A percentile compares a stretch with the other conserved stretches of the same genome.
These are phyloP conservation scores for Sceloporus undulatus DNA, from an alignment of 2,113 vertebrate genomes.

Conservation along the genomic window DNA sequence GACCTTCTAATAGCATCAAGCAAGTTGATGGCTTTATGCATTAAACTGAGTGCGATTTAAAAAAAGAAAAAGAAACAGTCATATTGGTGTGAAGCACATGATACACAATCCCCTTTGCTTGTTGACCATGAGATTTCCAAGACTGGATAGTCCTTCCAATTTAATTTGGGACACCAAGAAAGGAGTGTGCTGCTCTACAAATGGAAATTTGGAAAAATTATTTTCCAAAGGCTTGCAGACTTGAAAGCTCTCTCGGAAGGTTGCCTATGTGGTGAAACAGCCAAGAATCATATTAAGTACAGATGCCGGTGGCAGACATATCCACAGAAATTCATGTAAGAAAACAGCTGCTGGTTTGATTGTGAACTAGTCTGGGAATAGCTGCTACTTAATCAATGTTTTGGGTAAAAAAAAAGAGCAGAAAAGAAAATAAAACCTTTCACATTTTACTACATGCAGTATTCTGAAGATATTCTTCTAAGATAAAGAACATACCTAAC, in stretches of 20 bases:
- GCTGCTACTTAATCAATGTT: slow-evolving; percentile 18
- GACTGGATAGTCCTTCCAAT: slow-evolving; percentile 68
- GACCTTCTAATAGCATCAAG: background rate
- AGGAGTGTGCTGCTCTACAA: slow-evolving; percentile 58
- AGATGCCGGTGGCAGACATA: slow-evolving; percentile 14
- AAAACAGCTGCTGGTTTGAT: slow-evolving; percentile 7
- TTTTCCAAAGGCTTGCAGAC: slow-evolving; percentile 55
- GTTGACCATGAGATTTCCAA: slow-evolving; percentile 67
- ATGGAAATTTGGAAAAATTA: slow-evolving; percentile 62
- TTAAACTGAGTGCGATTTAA: slow-evolving; percentile 70
- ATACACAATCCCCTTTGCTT: slow-evolving; percentile 54
- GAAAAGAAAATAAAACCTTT: background rate
- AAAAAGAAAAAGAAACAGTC: slow-evolving; percentile 38
- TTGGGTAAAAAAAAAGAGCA: background rate
- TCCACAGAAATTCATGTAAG: background rate
- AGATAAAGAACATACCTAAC: background rate
- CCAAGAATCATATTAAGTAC: slow-evolving; percentile 49
- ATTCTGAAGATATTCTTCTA: background rate
- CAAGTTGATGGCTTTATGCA: slow-evolving; percentile 60
- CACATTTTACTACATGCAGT: background rate
- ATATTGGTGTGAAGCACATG: slow-evolving; percentile 59
- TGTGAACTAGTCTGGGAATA: background rate
- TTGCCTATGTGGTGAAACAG: slow-evolving; percentile 50
- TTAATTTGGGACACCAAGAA: slow-evolving; percentile 66
- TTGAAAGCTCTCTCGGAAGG: slow-evolving; percentile 57